Conservation (phyloP, 2,113 vertebrate species). For the Corythaeola cristata region DNA sequence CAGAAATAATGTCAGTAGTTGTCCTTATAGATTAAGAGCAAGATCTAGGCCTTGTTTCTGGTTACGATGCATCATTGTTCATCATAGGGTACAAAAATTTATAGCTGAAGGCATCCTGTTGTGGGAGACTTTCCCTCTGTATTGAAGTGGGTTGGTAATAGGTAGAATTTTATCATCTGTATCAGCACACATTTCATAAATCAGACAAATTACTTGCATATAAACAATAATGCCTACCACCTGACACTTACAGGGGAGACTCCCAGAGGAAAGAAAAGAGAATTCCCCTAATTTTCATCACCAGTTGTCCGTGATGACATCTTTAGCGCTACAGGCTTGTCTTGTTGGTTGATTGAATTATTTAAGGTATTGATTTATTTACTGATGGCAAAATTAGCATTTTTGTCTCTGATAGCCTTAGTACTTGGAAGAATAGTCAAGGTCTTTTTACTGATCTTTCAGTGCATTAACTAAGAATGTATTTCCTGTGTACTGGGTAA, state of each 20-base stretch:
- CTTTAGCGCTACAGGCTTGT: background rate
- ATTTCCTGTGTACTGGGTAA: background rate
- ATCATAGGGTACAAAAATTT: background rate
- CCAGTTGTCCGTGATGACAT: background rate
- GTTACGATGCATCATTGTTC: background rate
- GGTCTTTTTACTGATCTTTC: background rate
- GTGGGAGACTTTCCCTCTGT: background rate
- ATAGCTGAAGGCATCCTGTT: background rate
- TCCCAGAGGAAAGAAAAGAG: background rate
- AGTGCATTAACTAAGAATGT: background rate
- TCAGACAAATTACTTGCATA: background rate
- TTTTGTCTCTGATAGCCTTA: background rate
- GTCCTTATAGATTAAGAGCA: background rate
- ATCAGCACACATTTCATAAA: background rate
- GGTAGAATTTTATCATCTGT: background rate
- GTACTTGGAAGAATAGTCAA: background rate
- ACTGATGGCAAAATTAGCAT: background rate
- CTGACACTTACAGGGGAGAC: background rate
- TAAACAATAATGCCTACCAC: background rate
- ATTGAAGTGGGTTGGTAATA: background rate
- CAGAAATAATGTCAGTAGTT: background rate
- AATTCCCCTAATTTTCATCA: background rate
- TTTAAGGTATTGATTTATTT: background rate
- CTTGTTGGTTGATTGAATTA: background rate
- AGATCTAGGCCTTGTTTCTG: background rate